Evolutionary conservation across 2,797 vertebrate species (phyloP).

Genomic region (Siniperca obscura): DNA sequence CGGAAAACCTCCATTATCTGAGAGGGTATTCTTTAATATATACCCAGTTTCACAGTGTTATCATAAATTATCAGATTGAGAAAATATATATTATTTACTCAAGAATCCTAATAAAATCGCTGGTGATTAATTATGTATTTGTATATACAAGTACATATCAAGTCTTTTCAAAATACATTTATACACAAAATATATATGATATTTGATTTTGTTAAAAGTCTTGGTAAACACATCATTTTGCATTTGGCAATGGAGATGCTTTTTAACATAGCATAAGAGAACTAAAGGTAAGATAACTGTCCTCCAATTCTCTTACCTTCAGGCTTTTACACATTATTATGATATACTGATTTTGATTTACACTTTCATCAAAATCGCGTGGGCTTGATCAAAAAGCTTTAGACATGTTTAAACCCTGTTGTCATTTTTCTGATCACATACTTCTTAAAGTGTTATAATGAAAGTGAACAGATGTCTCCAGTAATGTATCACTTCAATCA

Average conservation of each 20-base stretch:
- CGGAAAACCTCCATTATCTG: background rate
- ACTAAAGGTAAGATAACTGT: background rate
- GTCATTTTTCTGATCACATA: slow-evolving; percentile 13
- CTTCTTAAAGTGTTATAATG: slow-evolving; percentile 7
- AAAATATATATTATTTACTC: no score
- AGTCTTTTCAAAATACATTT: background rate
- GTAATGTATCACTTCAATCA: slow-evolving; percentile 45
- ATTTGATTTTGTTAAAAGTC: background rate
- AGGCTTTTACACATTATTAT: background rate
- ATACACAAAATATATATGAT: background rate
- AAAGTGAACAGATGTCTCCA: slow-evolving; percentile 37
- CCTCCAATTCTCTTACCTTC: background rate
- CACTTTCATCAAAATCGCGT: background rate
- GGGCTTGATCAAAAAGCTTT: background rate
- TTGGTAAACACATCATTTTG: background rate
- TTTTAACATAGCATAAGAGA: background rate
- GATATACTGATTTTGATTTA: background rate
- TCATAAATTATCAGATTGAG: background rate
- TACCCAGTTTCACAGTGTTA: background rate
- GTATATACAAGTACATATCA: background rate
- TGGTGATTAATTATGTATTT: no score
- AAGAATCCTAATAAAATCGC: no score
- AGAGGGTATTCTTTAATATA: background rate
- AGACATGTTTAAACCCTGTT: background rate
- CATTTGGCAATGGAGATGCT: background rate